These are phyloP conservation scores for Lepidotrigona ventralis DNA, from an alignment of 1,140 invertebrate species.

Conservation along the genomic window DNA sequence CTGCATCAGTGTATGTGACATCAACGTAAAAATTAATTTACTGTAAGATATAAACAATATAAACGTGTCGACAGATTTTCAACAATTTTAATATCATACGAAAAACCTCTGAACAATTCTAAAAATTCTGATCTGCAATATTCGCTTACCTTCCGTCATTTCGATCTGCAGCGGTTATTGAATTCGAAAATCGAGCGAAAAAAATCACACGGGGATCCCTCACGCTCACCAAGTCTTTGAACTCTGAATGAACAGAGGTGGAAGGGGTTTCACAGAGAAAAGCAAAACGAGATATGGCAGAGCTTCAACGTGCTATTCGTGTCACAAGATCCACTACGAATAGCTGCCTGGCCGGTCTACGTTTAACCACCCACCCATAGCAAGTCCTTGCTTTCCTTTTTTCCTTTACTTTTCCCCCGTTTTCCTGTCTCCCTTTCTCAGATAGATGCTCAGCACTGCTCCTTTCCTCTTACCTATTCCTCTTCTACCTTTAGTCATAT, in stretches of 20 bases:
- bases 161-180: not conserved
- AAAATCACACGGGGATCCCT: not conserved
- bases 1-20: not conserved
- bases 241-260: not conserved
- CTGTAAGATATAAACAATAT: not conserved
- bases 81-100: not conserved
- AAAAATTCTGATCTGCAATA: not conserved
- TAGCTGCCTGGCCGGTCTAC: not conserved
- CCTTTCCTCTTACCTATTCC: not conserved
- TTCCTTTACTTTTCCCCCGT: not conserved
- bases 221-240: conserved; percentile 3
- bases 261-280: not conserved
- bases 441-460: not conserved
- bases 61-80: not conserved
- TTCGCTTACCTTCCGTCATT: conserved; percentile 56
- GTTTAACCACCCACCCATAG: conserved; percentile 9
- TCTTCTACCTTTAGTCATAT: conserved; percentile 41
- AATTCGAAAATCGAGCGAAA: not conserved
- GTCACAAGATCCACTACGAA: conserved; percentile 27
- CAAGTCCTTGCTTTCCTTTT: conserved; percentile 1
- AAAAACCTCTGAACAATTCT: not conserved
- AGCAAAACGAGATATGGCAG: not conserved
- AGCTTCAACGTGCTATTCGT: conserved; percentile 32
- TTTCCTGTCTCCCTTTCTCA: not conserved
- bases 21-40: not conserved